Evolutionary conservation across 2,113 vertebrate species (phyloP).

Genomic region (Cavia aperea): DNA sequence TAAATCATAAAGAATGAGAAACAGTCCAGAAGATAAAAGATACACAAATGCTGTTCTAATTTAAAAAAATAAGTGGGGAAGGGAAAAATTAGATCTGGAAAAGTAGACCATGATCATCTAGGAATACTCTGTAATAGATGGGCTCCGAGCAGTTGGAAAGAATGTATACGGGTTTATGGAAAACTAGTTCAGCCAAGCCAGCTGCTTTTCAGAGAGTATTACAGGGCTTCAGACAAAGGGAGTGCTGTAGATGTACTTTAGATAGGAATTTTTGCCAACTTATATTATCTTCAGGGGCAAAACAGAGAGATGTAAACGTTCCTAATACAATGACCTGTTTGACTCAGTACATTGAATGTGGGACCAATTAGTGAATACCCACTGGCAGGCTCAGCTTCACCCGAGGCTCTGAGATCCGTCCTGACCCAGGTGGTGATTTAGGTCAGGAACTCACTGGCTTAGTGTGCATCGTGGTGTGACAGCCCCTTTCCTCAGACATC

Average conservation of each 20-base stretch:
- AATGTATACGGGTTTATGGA: background rate
- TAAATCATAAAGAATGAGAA: slow-evolving; percentile 6
- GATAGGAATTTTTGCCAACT: background rate
- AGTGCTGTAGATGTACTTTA: background rate
- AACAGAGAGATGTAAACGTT: background rate
- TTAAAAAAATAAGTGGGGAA: background rate
- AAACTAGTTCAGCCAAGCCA: background rate
- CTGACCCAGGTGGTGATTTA: background rate
- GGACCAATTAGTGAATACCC: slow-evolving; percentile 24
- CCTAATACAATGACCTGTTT: background rate
- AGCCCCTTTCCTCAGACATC: background rate
- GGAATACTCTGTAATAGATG: background rate
- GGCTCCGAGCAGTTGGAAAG: background rate
- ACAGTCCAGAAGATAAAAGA: background rate
- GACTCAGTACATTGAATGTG: background rate
- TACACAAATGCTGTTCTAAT: background rate
- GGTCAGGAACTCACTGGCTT: background rate
- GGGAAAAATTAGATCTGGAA: background rate
- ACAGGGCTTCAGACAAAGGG: background rate
- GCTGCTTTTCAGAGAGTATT: background rate
- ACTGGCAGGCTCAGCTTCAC: background rate
- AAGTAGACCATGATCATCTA: background rate
- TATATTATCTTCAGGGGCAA: background rate
- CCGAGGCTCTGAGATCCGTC: background rate
- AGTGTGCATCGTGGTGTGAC: background rate